phyloP scores from a whole-genome alignment of 2,113 vertebrate genomes.

The Microcebus griseorufus region DNA sequence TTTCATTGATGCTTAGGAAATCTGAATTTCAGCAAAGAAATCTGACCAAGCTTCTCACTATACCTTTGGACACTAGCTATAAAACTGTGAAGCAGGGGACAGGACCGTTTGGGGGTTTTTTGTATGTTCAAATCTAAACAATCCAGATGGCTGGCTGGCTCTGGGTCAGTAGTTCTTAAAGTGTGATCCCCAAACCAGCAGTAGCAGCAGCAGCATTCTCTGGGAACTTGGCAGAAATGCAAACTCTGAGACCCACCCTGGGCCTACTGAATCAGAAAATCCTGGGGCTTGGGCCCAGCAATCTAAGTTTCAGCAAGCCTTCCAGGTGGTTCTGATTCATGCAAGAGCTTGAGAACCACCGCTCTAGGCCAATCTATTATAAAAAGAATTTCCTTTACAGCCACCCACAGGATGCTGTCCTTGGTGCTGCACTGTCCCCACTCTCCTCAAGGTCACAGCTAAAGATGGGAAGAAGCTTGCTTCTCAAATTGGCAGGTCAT shows the following conservation, averaged over 20 bases:
- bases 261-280: conserved; percentile 16
- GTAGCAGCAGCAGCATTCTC: not conserved
- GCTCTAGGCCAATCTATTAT: not conserved
- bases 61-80: conserved; percentile 13
- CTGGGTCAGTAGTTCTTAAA: conserved; percentile 27
- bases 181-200: not conserved
- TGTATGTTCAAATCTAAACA: not conserved
- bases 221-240: conserved; percentile 32
- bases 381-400: not conserved
- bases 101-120: not conserved
- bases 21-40: conserved; percentile 37
- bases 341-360: not conserved
- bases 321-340: not conserved
- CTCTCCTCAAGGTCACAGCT: not conserved
- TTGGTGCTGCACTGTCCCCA: conserved; percentile 52
- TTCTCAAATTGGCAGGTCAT: conserved; percentile 21
- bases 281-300: not conserved
- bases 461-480: not conserved
- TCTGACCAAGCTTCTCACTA: not conserved
- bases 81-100: not conserved
- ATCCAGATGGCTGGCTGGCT: not conserved
- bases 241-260: not conserved
- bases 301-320: not conserved
- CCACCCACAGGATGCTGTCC: conserved; percentile 53
- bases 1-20: not conserved